Evolutionary conservation across 2,113 vertebrate genomes (phyloP).

Genomic region (Dipodomys merriami): DNA sequence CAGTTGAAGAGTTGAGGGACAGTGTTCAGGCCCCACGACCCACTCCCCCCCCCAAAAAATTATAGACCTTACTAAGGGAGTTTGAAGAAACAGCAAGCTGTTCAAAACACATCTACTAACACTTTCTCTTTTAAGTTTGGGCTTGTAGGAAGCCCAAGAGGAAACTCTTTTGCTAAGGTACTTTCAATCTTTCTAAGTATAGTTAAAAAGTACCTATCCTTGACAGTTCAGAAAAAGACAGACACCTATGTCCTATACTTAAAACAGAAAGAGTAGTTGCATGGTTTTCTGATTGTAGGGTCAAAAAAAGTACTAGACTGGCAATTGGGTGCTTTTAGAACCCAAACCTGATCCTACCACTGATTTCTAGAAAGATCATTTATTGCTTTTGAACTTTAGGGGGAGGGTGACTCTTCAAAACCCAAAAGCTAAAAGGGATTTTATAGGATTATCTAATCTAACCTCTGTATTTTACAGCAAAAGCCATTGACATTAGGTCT

Average conservation of each 20-base stretch:
- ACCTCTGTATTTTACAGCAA: constrained; percentile 49
- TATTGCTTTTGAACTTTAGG: constrained; percentile 18
- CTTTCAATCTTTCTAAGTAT: not conserved
- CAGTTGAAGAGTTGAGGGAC: too few species aligned
- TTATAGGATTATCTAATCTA: constrained; percentile 62
- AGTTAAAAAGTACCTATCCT: constrained; percentile 27
- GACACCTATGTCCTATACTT: constrained; percentile 51
- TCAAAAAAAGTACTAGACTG: not conserved
- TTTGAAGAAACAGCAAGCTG: not conserved
- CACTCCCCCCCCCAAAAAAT: too few species aligned
- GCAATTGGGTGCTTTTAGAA: not conserved
- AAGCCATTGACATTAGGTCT: not conserved
- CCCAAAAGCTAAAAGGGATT: constrained; percentile 38
- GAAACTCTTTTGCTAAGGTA: not conserved
- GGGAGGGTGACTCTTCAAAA: constrained; percentile 22
- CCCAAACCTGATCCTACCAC: not conserved
- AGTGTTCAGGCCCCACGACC: too few species aligned
- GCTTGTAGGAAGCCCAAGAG: too few species aligned
- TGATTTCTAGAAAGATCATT: constrained; percentile 43
- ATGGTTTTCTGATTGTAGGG: not conserved
- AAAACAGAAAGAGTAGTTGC: constrained; percentile 19
- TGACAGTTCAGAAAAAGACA: not conserved
- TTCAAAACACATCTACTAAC: not conserved
- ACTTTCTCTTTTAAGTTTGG: not conserved
- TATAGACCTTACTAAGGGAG: not conserved